Percentiles rank a stretch among this genome's conserved stretches.
Evolutionary conservation across 2,888 invertebrate species (phyloP).

Genomic region (Artemia sinica): DNA sequence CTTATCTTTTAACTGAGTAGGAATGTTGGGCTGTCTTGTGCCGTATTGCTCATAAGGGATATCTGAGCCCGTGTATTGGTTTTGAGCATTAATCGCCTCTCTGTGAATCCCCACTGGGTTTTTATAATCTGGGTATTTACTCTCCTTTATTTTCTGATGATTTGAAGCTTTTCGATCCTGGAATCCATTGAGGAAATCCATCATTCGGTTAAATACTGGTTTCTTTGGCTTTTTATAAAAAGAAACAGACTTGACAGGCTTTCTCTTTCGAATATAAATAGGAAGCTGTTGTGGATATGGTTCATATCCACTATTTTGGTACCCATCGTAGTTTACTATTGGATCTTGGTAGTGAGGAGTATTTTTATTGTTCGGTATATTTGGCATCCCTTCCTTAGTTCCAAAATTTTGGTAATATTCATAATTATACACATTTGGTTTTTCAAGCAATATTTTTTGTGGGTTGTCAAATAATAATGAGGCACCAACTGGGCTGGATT

Average conservation of each 20-base stretch:
- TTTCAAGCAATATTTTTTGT: background rate
- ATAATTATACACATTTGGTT: background rate
- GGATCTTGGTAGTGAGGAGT: too few relatives aligned
- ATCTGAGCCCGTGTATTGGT: background rate
- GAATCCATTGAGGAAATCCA: conserved; percentile 1
- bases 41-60: background rate
- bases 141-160: background rate
- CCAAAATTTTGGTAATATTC: background rate
- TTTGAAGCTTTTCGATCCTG: background rate
- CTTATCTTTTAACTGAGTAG: background rate
- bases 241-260: background rate
- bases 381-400: too few relatives aligned
- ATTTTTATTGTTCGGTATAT: too few relatives aligned
- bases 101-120: background rate
- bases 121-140: background rate
- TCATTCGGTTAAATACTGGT: background rate
- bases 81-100: background rate
- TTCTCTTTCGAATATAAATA: background rate
- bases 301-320: background rate
- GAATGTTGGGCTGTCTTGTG: background rate
- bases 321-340: background rate
- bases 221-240: background rate
- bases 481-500: background rate
- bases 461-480: conserved; percentile 7
- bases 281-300: background rate